Conservation (phyloP, 1,140 invertebrate genomes). For the Probaryconus sp. region DNA sequence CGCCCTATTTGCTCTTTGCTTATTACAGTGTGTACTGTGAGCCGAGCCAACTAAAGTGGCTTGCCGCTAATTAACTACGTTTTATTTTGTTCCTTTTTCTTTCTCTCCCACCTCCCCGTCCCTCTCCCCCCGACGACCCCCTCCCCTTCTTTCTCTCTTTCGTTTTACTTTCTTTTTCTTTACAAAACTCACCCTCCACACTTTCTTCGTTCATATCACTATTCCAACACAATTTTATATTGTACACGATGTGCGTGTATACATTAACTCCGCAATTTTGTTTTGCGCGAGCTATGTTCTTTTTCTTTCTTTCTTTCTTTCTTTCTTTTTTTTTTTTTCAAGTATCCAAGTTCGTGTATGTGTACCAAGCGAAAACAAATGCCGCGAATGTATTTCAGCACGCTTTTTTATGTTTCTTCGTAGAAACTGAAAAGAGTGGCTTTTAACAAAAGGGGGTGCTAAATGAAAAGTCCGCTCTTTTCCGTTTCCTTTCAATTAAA, state of each 20-base stretch:
- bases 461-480: slow-evolving; percentile 46
- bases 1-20: slow-evolving; percentile 69
- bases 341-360: slow-evolving; percentile 41
- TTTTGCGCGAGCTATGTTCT: slow-evolving; percentile 1
- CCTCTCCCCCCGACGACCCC: slow-evolving; percentile 6
- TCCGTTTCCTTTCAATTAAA: slow-evolving; percentile 48
- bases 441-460: slow-evolving; percentile 54
- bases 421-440: slow-evolving; percentile 49
- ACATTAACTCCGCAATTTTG: slow-evolving; percentile 48
- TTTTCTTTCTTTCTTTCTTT: no score
- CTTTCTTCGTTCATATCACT: slow-evolving; percentile 31
- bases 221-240: slow-evolving; percentile 18
- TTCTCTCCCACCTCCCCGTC: slow-evolving; percentile 20
- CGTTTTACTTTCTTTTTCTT: slow-evolving; percentile 21
- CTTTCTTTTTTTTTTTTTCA: no score
- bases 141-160: slow-evolving; percentile 27
- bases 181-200: slow-evolving; percentile 24
- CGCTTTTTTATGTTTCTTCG: slow-evolving; percentile 57
- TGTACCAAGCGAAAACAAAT: slow-evolving; percentile 41
- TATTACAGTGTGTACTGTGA: slow-evolving; percentile 70
- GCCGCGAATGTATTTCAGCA: slow-evolving; percentile 6
- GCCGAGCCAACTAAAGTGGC: slow-evolving; percentile 68
- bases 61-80: slow-evolving; percentile 74
- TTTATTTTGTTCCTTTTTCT: slow-evolving; percentile 69
- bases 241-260: slow-evolving; percentile 27